Conservation (phyloP, 2,113 vertebrate genomes). For the Hemibagrus wyckioides region DNA sequence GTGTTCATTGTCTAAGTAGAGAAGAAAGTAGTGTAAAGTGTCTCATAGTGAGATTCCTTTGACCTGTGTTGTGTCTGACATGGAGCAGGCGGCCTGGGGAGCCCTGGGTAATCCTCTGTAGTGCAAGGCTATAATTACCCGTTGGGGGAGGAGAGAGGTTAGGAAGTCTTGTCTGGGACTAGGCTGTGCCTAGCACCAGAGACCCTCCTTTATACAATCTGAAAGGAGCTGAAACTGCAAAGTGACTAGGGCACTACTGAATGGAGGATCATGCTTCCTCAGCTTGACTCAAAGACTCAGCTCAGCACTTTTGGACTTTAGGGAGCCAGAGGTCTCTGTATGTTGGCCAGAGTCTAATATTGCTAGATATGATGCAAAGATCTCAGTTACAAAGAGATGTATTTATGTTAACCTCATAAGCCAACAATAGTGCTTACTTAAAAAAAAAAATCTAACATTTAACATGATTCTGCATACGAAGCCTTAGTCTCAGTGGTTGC, state of each 20-base stretch:
- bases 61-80: conserved; percentile 64
- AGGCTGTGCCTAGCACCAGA: conserved; percentile 65
- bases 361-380: background rate
- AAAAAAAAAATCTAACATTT: background rate
- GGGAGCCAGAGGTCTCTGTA: background rate
- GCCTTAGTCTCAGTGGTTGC: background rate
- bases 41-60: conserved; percentile 40
- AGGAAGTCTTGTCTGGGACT: conserved; percentile 65
- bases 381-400: background rate
- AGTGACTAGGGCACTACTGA: conserved; percentile 1
- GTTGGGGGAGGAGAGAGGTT: conserved; percentile 28
- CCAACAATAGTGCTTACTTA: background rate
- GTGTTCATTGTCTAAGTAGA: conserved; percentile 29
- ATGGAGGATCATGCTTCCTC: background rate
- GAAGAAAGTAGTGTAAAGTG: conserved; percentile 16
- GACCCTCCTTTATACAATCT: conserved; percentile 59
- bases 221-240: background rate
- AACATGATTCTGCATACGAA: background rate
- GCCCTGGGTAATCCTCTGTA: conserved; percentile 68
- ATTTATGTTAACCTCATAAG: background rate
- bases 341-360: background rate
- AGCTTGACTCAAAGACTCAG: conserved; percentile 45
- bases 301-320: conserved; percentile 21
- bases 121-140: conserved; percentile 64
- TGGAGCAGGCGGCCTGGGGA: conserved; percentile 72